Conservation (phyloP, 2,113 vertebrate species). For the Apteryx owenii region DNA sequence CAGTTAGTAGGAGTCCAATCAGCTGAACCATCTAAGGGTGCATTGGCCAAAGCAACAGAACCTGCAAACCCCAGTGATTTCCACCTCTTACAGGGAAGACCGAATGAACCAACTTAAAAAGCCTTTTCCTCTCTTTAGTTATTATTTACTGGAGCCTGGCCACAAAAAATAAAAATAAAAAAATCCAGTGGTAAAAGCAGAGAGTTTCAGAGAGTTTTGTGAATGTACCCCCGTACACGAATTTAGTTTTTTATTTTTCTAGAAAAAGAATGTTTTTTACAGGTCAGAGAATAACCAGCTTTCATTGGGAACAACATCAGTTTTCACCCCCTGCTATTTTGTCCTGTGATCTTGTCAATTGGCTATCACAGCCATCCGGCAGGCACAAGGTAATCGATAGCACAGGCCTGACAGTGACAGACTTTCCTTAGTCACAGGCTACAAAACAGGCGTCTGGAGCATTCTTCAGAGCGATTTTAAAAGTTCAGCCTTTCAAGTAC, state of each 20-base stretch:
- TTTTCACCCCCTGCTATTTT: background rate
- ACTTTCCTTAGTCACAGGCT: background rate
- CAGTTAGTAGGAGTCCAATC: background rate
- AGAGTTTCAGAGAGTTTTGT: background rate
- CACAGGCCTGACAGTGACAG: fast-evolving
- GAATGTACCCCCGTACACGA: background rate
- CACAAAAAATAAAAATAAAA: background rate
- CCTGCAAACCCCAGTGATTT: fast-evolving
- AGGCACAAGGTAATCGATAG: background rate
- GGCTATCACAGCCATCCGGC: fast-evolving
- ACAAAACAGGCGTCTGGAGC: background rate
- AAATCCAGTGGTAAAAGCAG: background rate
- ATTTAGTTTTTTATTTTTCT: background rate
- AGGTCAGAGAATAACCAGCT: too few relatives aligned
- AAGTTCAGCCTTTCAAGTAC: background rate
- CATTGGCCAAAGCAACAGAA: background rate
- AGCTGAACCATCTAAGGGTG: background rate
- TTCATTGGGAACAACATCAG: background rate
- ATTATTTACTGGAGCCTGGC: background rate
- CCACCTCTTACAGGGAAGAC: background rate
- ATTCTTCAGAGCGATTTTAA: background rate
- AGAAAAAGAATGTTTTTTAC: background rate
- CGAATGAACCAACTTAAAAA: background rate
- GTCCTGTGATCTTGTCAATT: background rate
- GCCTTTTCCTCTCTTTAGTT: background rate